Evolutionary conservation across 2,888 invertebrate genomes (phyloP), one percentile per base, ranked within the genome.

Genomic region (Zaprionus obscuricornis): DNA sequence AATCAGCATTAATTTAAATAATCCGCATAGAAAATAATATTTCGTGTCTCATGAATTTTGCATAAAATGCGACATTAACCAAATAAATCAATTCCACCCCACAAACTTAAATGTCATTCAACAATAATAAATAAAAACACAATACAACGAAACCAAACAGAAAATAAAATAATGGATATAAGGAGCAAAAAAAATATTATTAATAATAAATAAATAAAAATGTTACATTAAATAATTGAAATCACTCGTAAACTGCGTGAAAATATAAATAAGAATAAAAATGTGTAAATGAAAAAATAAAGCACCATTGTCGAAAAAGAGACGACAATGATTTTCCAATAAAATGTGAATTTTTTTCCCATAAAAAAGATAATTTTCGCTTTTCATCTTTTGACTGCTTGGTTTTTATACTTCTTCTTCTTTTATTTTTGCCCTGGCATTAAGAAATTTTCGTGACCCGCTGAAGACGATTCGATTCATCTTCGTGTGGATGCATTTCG

Each of bases 281-380:
- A n/a, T n/a, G n/a, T 14, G 20, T 42, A 54, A 51, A 39, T 13
- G 18, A 49, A 56, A 33, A 58, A 47, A 39, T 16, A 33, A 33
- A 40, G 17, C 24, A 13, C 56, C 59, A 54, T 64, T 67, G 60
- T 56, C 67, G 56, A 64, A 71, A 54, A 47, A 67, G 47, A 64
- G 50, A 46, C 65, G 52, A 5, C 56, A 50, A 60, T 56, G 60
- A 66, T 54, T 69, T 68, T 51, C 43, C 54, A 58, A 68, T 58
- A 57, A 62, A 70, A 69, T 43, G 60, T 56, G 66, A 69, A 69
- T 69, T 66, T 70, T 71, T 66, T 71, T 71, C 72, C 72, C 68
- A 71, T 58, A 51, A 51, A 60, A 46, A 71, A 67, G 40, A 52
- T 33, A 54, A 56, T 64, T 66, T 55, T 63, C 40, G 34, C 27